Conservation (phyloP, 2,888 invertebrate genomes). For the Tridacna crocea region DNA sequence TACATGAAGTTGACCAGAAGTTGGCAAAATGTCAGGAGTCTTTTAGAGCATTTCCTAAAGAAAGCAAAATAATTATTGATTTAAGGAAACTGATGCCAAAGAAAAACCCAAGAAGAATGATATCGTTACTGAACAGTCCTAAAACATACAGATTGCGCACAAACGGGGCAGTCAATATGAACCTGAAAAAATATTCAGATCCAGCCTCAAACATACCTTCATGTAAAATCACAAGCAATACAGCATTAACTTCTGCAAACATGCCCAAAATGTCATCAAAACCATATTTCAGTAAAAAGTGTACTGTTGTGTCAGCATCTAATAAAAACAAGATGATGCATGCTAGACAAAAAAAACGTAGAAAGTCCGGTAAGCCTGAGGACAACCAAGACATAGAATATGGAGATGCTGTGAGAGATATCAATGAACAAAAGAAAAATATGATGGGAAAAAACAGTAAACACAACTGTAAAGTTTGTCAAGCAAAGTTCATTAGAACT, state of each 20-base stretch:
- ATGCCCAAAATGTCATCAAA: too few species aligned
- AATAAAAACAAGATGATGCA: neutral
- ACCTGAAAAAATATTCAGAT: neutral
- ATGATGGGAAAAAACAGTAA: neutral
- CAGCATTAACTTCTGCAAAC: too few species aligned
- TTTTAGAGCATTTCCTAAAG: neutral
- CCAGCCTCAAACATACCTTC: too few species aligned
- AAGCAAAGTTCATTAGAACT: slow-evolving; percentile 20
- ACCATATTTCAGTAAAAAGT: too few species aligned
- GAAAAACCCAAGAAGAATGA: slow-evolving; percentile 21
- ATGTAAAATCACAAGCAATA: too few species aligned
- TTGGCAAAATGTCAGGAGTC: neutral
- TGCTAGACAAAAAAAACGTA: neutral
- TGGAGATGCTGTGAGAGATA: neutral
- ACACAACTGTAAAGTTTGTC: slow-evolving; percentile 15
- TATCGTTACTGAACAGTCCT: slow-evolving; percentile 30
- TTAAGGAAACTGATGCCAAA: slow-evolving; percentile 15
- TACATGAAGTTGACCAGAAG: neutral
- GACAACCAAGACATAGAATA: too few species aligned
- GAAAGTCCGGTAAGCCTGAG: neutral
- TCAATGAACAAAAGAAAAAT: neutral
- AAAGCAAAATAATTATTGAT: slow-evolving; percentile 36
- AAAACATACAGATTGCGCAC: slow-evolving; percentile 25
- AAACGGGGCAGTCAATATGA: neutral
- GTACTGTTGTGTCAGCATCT: neutral